Evolutionary conservation across 2,888 invertebrate species (phyloP), one percentile per base, ranked within the genome.

Genomic region (Apodemia zela): DNA sequence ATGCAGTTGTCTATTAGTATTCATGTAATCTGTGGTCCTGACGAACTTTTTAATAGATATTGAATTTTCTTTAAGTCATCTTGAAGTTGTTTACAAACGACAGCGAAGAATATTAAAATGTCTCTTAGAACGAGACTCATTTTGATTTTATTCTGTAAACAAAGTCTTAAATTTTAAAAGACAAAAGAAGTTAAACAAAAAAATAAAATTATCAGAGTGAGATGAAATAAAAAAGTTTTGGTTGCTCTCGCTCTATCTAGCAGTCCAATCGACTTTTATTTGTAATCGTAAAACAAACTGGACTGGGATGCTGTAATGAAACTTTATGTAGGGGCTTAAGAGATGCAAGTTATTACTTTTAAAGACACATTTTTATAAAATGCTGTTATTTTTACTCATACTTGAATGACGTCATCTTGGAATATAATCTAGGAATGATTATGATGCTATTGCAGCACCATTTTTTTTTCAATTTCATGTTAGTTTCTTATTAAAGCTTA

Each of bases 111-210:
- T 42, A 15, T 42, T 42, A 15, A 42, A 42, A 42, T 21, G 21
- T 42, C 15, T 42, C 4, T 3, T 42, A 42, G 6, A 18, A 54
- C 7, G 21, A 21, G 25, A 25, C 54, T 54, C 4, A 15, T 15
- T 54, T 7, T 54, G 15, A 25, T 54, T 54, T 21, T 25, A 54
- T 54, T 25, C 5, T 25, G 75, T 80, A 76, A 74, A 76, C 76
- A 77, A 79, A 77, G 85, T 84, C 81, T 79, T 80, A 74, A 77
- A 72, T 73, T 69, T 66, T 72, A 78, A 79, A 79, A 76, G 72
- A 66, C 63, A 69, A 80, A 80, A 70, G 80, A 72, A 77, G 79
- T 42, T 25, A 25, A 17, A 60, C 8, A n/a, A 45, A 60, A 60
- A 42, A 25, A 6, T 8, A 13, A 42, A 60, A 60, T 15, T 60